These are phyloP conservation scores for Pempheris klunzingeri DNA, from an alignment of 2,797 vertebrate species.

Conservation along the genomic window DNA sequence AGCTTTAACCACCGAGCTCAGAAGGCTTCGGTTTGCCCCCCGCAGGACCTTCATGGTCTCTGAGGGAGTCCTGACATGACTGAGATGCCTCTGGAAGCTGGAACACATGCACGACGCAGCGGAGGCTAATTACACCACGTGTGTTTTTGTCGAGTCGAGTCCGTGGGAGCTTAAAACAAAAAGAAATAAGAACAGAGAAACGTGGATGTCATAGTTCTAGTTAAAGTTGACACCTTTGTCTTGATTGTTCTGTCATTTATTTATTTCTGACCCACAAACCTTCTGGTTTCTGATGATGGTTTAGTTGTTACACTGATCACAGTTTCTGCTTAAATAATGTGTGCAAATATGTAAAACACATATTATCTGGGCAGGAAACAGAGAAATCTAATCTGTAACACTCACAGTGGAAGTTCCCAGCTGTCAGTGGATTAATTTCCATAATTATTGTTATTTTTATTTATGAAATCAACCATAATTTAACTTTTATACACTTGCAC, in stretches of 20 bases:
- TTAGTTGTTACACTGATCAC: no score
- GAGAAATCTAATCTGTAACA: not conserved
- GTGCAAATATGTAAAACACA: not conserved
- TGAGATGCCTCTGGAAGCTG: constrained; percentile 51
- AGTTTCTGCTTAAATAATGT: not conserved
- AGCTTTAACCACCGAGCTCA: not conserved
- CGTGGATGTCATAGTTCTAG: constrained; percentile 13
- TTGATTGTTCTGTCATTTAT: constrained; percentile 37
- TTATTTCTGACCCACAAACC: constrained; percentile 13
- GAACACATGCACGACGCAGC: constrained; percentile 44
- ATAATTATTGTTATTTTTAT: no score
- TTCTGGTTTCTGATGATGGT: constrained; percentile 35
- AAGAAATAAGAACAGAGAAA: not conserved
- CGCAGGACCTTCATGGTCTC: constrained; percentile 19
- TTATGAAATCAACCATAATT: no score
- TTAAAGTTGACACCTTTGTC: not conserved
- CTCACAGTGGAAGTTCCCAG: no score
- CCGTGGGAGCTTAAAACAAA: not conserved
- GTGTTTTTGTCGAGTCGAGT: constrained; percentile 2
- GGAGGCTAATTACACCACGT: constrained; percentile 48
- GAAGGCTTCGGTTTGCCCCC: constrained; percentile 15
- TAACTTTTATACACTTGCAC: no score
- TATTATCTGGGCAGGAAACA: not conserved
- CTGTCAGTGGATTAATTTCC: no score
- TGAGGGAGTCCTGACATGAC: constrained; percentile 26